Base-by-base conservation (phyloP, 2,888 invertebrate species). In the Hedychridium roseum region DNA sequence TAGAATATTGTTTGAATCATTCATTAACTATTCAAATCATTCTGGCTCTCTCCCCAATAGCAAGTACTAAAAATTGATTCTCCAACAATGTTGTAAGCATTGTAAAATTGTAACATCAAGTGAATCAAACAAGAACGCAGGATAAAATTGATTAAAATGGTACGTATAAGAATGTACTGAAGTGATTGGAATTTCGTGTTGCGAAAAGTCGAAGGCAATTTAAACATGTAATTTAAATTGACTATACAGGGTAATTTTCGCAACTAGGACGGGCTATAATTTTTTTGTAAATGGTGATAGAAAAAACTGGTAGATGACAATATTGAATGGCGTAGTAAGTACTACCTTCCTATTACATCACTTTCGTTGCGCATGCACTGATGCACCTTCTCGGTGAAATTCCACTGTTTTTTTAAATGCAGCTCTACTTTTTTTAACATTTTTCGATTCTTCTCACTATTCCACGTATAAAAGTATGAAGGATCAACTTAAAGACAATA, bases 341-440 rank as follows among this genome's bases (percentile, higher is more conserved):
- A 18, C 17, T 34, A 34, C n/a, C 21, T 36, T 23, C 23, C 9
- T 36, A 36, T 3, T 12, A 11, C 3, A 14, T 36, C 9, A 36
- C 9, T 36, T 21, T 36, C 20, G 18, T 14, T 7, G 14, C 20
- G 14, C 18, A 21, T 23, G 21, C 36, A 15, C 9, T 14, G 15
- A 15, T 32, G 15, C 7, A 18, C 9, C 36, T 21, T 15, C 7
- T 6, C 18, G 21, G 20, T 12, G 7, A 11, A 36, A 21, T 20
- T 36, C 12, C 16, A 36, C 11, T 17, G 5, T 35, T 18, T 16
- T 36, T 23, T 4, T 20, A 36, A 36, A 36, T 36, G 23, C n/a
- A 23, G 21, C 20, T n/a, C n/a, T n/a, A n/a, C n/a, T n/a, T n/a
- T n/a, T n/a, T n/a, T n/a, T n/a, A n/a, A n/a, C n/a, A n/a, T n/a